Conservation (phyloP, 2,113 vertebrate genomes). For the Aphyosemion australe region DNA sequence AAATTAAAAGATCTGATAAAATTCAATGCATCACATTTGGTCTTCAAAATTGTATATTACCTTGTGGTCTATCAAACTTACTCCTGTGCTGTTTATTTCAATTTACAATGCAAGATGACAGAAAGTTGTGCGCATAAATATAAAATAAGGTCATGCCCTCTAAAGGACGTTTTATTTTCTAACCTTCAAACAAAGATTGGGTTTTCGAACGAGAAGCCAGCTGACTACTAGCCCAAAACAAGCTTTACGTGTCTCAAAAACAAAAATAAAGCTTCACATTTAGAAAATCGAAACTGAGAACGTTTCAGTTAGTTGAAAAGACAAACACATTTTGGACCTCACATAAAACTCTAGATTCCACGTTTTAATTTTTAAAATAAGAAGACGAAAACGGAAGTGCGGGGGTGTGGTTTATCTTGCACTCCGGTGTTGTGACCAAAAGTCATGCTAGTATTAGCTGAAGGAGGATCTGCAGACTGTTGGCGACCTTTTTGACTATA, state of each 20-base stretch:
- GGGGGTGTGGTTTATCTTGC: not conserved
- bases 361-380: not conserved
- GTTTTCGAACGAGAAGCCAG: too few relatives aligned
- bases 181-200: too few relatives aligned
- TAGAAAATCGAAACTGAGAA: too few relatives aligned
- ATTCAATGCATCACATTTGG: not conserved
- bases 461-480: not conserved
- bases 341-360: too few relatives aligned
- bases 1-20: slow-evolving; percentile 25
- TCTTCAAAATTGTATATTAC: not conserved
- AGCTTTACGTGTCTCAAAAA: too few relatives aligned
- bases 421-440: not conserved
- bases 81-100: not conserved
- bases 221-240: too few relatives aligned
- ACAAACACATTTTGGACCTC: too few relatives aligned
- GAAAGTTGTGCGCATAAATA: too few relatives aligned
- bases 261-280: too few relatives aligned
- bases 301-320: too few relatives aligned
- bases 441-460: not conserved
- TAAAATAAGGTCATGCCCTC: too few relatives aligned
- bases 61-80: not conserved
- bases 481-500: not conserved
- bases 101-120: not conserved
- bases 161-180: too few relatives aligned
- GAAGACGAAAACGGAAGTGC: slow-evolving; percentile 4